Conservation (phyloP, 2,888 invertebrate species). For the Argynnis bischoffii region DNA sequence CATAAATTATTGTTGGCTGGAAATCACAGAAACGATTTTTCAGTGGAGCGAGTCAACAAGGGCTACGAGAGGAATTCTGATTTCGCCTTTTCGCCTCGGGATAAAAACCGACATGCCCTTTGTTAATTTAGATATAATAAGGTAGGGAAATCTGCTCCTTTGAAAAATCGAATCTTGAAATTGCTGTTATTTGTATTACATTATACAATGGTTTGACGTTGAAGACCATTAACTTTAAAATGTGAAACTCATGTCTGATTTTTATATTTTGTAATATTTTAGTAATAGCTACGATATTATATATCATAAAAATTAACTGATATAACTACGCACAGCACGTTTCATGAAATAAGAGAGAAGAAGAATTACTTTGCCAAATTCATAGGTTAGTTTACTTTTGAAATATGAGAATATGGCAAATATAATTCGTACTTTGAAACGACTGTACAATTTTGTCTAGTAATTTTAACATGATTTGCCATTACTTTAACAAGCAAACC, state of each 20-base stretch:
- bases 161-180: constrained; percentile 8
- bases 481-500: no score
- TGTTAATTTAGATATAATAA: constrained; percentile 27
- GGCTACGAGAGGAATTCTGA: constrained; percentile 29
- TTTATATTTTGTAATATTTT: neutral
- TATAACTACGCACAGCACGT: no score
- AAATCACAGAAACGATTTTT: constrained; percentile 48
- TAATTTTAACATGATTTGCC: no score
- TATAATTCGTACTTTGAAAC: no score
- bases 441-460: no score
- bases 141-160: constrained; percentile 14
- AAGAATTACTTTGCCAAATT: no score
- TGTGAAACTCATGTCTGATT: neutral
- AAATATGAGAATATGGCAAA: no score
- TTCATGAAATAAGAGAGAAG: no score
- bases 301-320: no score
- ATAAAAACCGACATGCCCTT: constrained; percentile 31
- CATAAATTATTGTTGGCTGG: constrained; percentile 51
- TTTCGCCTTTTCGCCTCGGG: constrained; percentile 34
- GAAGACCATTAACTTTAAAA: constrained; percentile 1
- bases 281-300: no score
- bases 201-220: neutral
- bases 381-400: no score
- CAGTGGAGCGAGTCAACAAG: constrained; percentile 48
- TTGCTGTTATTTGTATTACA: constrained; percentile 5